These are phyloP conservation scores for Cyanoliseus patagonus DNA, from an alignment of 2,113 vertebrate genomes.

Conservation along the genomic window DNA sequence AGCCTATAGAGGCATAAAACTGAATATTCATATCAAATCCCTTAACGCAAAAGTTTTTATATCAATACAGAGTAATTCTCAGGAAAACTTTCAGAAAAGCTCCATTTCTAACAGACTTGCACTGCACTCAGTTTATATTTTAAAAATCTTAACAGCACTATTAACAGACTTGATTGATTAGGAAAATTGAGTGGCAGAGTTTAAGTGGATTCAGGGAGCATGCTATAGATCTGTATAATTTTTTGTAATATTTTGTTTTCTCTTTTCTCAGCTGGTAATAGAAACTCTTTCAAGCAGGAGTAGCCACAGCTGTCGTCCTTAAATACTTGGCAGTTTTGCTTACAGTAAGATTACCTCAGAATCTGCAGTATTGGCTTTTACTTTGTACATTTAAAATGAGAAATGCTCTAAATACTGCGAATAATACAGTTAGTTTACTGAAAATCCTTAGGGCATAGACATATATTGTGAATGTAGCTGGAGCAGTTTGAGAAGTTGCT, in stretches of 20 bases:
- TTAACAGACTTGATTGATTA: slow-evolving; percentile 24
- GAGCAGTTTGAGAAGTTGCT: not conserved
- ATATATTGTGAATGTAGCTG: not conserved
- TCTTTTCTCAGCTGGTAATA: not conserved
- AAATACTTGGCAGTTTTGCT: slow-evolving; percentile 39
- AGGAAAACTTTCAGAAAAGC: not conserved
- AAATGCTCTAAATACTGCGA: slow-evolving; percentile 9
- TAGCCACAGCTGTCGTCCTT: slow-evolving; percentile 23
- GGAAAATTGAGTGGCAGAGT: slow-evolving; percentile 14
- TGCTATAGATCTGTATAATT: slow-evolving; percentile 7
- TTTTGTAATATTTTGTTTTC: slow-evolving; percentile 29
- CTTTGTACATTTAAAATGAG: not conserved
- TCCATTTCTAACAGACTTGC: not conserved
- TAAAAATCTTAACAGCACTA: not conserved
- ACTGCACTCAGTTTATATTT: not conserved
- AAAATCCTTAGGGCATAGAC: slow-evolving; percentile 9
- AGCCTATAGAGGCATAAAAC: not conserved
- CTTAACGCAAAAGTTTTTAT: not conserved
- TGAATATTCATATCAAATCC: not conserved
- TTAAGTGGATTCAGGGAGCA: slow-evolving; percentile 9
- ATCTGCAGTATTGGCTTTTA: slow-evolving; percentile 12
- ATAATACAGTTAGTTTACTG: not conserved
- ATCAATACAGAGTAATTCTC: not conserved
- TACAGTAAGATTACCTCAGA: slow-evolving; percentile 8
- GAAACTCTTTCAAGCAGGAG: not conserved